Conservation (phyloP, 2,888 invertebrate genomes). For the Meteorus colon region DNA sequence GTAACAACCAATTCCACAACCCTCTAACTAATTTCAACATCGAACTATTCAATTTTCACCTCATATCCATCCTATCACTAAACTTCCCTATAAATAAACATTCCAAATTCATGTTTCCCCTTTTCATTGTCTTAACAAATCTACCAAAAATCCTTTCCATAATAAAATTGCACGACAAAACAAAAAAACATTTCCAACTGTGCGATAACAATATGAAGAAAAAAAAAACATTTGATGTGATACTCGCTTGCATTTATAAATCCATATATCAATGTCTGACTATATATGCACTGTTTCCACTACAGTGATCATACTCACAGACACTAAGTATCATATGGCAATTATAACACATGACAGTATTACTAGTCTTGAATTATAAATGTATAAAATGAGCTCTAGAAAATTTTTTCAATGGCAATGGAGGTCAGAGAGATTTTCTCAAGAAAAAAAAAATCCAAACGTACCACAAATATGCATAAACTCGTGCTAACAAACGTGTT, state of each 20-base stretch:
- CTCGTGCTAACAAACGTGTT: not conserved
- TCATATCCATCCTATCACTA: too few relatives aligned
- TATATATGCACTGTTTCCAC: conserved; percentile 16
- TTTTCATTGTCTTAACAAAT: too few relatives aligned
- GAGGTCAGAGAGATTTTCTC: not conserved
- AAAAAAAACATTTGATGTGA: too few relatives aligned
- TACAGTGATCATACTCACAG: not conserved
- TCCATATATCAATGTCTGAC: conserved; percentile 19
- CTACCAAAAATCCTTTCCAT: too few relatives aligned
- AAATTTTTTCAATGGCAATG: not conserved
- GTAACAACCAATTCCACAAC: too few relatives aligned
- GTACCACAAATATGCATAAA: not conserved
- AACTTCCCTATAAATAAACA: too few relatives aligned
- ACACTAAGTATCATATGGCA: not conserved
- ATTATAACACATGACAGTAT: not conserved
- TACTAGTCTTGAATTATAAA: too few relatives aligned
- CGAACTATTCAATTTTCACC: too few relatives aligned
- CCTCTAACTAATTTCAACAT: too few relatives aligned
- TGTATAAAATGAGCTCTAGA: not conserved
- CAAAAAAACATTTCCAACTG: not conserved
- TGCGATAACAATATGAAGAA: too few relatives aligned
- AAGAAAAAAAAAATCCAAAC: not conserved
- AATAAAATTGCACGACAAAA: too few relatives aligned
- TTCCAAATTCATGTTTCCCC: too few relatives aligned
- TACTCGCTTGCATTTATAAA: not conserved